Evolutionary conservation across 2,888 invertebrate genomes (phyloP), one percentile per base, ranked within the genome.

Genomic region (Thera obeliscata): DNA sequence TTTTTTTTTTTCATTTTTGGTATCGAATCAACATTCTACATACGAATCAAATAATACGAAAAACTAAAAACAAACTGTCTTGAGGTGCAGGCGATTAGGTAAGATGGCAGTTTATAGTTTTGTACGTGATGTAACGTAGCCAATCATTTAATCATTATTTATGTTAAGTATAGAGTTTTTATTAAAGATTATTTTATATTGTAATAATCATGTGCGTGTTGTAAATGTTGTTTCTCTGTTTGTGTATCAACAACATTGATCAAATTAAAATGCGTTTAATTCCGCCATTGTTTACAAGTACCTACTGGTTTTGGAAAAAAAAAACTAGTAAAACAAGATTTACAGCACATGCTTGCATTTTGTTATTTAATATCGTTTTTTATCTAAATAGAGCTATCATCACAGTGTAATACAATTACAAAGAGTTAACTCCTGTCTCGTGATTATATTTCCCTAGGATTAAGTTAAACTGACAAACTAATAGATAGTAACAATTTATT

Each of bases 391-490:
- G 41, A 11, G 36, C 9, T 48, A 64, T 60, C 65, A 66, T 69
- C 65, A 69, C 64, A 69, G 4, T 64, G 70, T 69, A 68, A 68
- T 69, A 61, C 46, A 63, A 64, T 66, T 67, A 63, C 66, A 56
- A 64, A 63, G 58, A 68, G 56, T 70, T 69, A 66, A 64, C 59
- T 63, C 65, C 61, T 70, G 63, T 68, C 65, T 66, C 74, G 73
- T 75, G 74, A 74, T 74, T 71, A 66, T 61, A 49, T 71, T 67
- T 70, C 66, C 72, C 56, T 75, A 74, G 67, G 35, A 54, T 60
- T 73, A 73, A 72, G 72, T 63, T 63, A 43, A 69, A 48, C 67
- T 69, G 71, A 73, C 69, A 71, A 73, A 67, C 66, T 70, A 70
- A 73, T 68, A 74, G 61, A 67, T 69, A 67, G 35, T 70, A 70